A percentile compares a stretch with the other conserved stretches of the same genome.
phyloP scores from a whole-genome alignment of 2,797 vertebrate genomes.

The Clarias platycephalus region DNA sequence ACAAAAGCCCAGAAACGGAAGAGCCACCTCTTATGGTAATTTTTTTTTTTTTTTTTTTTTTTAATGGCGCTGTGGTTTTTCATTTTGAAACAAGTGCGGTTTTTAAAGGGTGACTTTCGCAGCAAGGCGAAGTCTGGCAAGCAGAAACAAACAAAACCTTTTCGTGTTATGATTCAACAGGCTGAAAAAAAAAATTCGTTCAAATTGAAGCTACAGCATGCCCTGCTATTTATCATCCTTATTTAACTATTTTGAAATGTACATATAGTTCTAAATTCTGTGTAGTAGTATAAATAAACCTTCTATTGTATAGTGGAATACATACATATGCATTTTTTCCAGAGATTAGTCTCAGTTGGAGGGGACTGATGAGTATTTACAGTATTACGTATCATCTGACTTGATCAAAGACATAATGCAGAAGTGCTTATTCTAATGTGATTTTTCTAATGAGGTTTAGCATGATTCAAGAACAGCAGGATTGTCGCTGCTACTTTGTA shows the following conservation, averaged over 20 bases:
- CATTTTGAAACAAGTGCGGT: conserved; percentile 36
- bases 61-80: conserved; percentile 33
- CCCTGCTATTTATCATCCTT: neutral
- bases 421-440: neutral
- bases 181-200: neutral
- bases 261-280: neutral
- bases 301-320: neutral
- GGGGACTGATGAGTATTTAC: neutral
- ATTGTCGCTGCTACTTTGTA: neutral
- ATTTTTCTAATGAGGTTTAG: neutral
- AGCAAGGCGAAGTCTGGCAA: neutral
- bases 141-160: neutral
- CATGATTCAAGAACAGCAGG: neutral
- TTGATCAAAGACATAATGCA: neutral
- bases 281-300: neutral
- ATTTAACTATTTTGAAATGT: neutral
- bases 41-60: neutral
- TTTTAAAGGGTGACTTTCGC: conserved; percentile 10
- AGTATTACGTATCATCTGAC: neutral
- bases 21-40: conserved; percentile 8
- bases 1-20: conserved; percentile 21
- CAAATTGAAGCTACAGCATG: neutral
- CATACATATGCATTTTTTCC: neutral
- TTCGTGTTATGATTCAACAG: neutral
- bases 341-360: neutral